Evolutionary conservation across 2,888 invertebrate species (phyloP).

Genomic region (Pristionchus mayeri): DNA sequence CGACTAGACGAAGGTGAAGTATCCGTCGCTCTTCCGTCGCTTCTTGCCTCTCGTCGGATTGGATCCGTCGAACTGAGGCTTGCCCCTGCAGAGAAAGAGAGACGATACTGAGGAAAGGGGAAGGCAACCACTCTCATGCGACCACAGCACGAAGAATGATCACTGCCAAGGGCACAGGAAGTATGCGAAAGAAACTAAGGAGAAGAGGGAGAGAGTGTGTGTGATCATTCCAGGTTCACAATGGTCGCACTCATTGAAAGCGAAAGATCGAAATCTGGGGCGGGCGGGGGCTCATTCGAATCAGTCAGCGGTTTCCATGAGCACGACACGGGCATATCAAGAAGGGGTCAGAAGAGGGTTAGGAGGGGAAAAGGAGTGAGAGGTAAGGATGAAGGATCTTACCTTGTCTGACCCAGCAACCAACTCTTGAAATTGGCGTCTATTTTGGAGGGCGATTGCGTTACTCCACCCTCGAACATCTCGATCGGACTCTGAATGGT

Average conservation of each 20-base stretch:
- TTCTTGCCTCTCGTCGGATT: slow-evolving; percentile 75
- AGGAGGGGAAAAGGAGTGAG: neutral
- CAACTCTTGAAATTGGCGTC: slow-evolving; percentile 77
- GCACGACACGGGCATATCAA: slow-evolving; percentile 33
- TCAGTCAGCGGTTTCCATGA: slow-evolving; percentile 27
- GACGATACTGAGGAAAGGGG: slow-evolving; percentile 46
- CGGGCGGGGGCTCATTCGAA: neutral
- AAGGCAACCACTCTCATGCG: slow-evolving; percentile 43
- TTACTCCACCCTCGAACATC: slow-evolving; percentile 76
- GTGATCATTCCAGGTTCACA: slow-evolving; percentile 30
- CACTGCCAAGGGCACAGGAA: neutral
- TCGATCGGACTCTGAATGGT: slow-evolving; percentile 75
- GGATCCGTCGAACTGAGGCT: slow-evolving; percentile 74
- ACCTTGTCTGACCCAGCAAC: slow-evolving; percentile 75
- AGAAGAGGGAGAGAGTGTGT: neutral
- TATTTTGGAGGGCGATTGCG: slow-evolving; percentile 75
- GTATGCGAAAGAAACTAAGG: slow-evolving; percentile 1
- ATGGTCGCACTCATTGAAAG: slow-evolving; percentile 41
- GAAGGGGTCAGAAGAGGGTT: neutral
- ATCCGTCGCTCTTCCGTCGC: slow-evolving; percentile 76
- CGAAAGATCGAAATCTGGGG: slow-evolving; percentile 24
- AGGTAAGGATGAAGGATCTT: slow-evolving; percentile 46
- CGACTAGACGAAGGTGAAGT: slow-evolving; percentile 77
- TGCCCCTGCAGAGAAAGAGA: slow-evolving; percentile 65
- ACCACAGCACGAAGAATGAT: slow-evolving; percentile 43